These are phyloP conservation scores for Meloidogyne hapla DNA, from an alignment of 1,140 invertebrate genomes.

Conservation along the genomic window DNA sequence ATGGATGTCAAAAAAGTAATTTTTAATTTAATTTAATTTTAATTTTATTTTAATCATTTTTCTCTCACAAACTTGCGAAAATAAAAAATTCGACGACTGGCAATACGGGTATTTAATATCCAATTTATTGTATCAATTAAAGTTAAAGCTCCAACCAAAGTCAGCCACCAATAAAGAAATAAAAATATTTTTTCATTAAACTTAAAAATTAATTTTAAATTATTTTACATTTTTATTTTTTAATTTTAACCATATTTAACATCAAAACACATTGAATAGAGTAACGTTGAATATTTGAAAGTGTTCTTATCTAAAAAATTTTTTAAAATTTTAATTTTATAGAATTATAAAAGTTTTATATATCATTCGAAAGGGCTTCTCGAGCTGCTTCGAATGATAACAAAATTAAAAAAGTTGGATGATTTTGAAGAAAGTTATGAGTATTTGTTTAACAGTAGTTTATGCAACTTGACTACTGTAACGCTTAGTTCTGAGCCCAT, in stretches of 20 bases:
- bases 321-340: too few relatives aligned
- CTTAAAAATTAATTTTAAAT: constrained; percentile 16
- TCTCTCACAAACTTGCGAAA: not conserved
- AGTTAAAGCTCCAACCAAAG: constrained; percentile 47
- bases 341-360: too few relatives aligned
- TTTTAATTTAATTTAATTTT: not conserved
- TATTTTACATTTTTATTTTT: constrained; percentile 62
- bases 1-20: too few relatives aligned
- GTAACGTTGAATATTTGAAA: constrained; percentile 64
- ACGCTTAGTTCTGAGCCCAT: not conserved
- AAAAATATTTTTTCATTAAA: constrained; percentile 60
- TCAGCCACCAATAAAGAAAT: constrained; percentile 65
- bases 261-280: constrained; percentile 64
- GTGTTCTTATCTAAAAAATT: constrained; percentile 45
- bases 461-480: not conserved
- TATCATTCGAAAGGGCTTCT: too few relatives aligned
- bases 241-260: constrained; percentile 52
- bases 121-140: not conserved
- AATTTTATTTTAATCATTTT: not conserved
- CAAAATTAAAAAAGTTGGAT: too few relatives aligned
- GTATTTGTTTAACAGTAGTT: too few relatives aligned
- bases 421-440: too few relatives aligned
- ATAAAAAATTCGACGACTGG: not conserved
- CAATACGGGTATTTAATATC: not conserved
- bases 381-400: too few relatives aligned